phyloP scores from a whole-genome alignment of 2,797 vertebrate genomes.

The Sciurus vulgaris region DNA sequence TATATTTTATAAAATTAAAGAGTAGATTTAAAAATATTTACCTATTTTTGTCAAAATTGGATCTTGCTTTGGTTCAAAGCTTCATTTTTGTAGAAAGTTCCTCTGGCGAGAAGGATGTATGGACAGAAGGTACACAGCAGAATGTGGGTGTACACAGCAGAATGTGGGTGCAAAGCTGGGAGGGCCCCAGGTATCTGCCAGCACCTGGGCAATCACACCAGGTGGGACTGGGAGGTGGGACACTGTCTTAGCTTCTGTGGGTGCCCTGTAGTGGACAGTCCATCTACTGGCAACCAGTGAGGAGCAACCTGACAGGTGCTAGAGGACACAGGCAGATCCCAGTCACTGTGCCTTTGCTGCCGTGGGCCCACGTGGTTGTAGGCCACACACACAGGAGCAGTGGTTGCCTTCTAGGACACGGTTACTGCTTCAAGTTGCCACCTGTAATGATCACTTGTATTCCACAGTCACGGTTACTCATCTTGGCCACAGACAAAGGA shows the following conservation, averaged over 20 bases:
- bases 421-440: background rate
- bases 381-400: background rate
- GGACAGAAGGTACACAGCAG: too few species aligned
- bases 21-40: too few species aligned
- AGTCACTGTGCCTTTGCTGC: too few species aligned
- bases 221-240: background rate
- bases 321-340: background rate
- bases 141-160: too few species aligned
- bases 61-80: background rate
- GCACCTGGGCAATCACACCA: rapidly evolving
- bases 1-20: background rate
- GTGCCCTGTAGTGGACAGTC: background rate
- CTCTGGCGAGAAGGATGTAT: background rate
- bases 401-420: too few species aligned
- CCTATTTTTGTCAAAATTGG: background rate
- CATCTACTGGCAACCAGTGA: too few species aligned
- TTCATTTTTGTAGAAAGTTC: background rate
- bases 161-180: background rate
- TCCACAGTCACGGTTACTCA: background rate
- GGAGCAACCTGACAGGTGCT: too few species aligned
- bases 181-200: background rate
- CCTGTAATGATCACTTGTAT: background rate
- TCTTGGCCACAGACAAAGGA: background rate
- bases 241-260: background rate
- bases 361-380: background rate